Evolutionary conservation across 2,113 vertebrate genomes (phyloP).

Genomic region (Psammodynastes pulverulentus): DNA sequence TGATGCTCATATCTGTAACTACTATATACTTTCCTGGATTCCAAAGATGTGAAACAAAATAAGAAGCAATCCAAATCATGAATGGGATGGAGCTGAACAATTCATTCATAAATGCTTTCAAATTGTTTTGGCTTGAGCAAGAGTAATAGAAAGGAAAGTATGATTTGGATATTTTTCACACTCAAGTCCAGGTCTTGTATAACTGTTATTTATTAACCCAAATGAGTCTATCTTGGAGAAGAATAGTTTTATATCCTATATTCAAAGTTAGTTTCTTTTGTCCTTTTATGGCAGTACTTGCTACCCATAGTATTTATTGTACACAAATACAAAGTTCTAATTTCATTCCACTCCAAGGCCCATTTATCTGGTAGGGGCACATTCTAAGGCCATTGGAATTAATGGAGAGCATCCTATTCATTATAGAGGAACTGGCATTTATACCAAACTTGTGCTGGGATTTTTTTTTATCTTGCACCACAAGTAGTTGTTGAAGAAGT

Average conservation of each 20-base stretch:
- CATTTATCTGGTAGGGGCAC: not conserved
- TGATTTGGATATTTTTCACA: not conserved
- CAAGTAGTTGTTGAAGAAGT: not conserved
- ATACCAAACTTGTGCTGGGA: not conserved
- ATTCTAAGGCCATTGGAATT: not conserved
- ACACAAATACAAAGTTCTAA: not conserved
- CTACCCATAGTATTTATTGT: not conserved
- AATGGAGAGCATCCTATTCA: not conserved
- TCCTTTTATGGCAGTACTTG: not conserved
- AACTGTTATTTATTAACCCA: not conserved
- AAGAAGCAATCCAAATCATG: not conserved
- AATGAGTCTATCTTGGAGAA: not conserved
- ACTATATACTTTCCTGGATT: not conserved
- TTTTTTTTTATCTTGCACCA: not conserved
- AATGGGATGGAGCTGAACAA: not conserved
- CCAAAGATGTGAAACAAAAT: not conserved
- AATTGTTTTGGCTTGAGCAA: not conserved
- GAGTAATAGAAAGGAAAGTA: not conserved
- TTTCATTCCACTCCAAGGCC: not conserved
- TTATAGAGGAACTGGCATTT: not conserved
- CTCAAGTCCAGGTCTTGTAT: not conserved
- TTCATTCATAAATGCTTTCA: not conserved
- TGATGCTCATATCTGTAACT: not conserved
- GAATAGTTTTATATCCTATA: not conserved
- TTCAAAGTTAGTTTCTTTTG: not conserved